Base-by-base conservation (phyloP, 2,797 vertebrate species). In the Oreochromis mossambicus region DNA sequence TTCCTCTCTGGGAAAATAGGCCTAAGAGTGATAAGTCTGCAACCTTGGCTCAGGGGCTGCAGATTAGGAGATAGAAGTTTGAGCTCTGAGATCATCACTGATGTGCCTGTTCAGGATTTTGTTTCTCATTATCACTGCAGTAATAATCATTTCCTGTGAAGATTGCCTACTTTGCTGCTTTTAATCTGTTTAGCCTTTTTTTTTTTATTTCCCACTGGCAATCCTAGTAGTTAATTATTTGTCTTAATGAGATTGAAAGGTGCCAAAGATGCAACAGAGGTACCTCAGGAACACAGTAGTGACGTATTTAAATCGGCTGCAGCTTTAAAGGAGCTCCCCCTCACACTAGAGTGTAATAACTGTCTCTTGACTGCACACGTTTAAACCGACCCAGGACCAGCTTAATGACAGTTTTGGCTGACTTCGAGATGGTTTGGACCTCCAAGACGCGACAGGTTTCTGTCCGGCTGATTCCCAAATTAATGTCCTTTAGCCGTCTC, bases 341-440 rank as follows among this genome's bases (percentile, higher is more conserved):
- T 77, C 68, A 63, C 85, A 80, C 88, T 24, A 2, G 8, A 46
- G 32, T 66, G 6, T 87, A 81, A 89, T 80, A 81, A 87, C 79
- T 11, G 41, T 61, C 21, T 85, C 34, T 58, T 80, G 24, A 75
- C 54, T 17, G 43, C 51, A 66, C 12, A 79, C 14, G 32, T 63
- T 78, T 81, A 81, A 76, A 46, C 75, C 8, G 15, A 86, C 85
- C 85, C 91, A 78, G 78, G 83, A 77, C 87, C 86, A 91, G 82
- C 90, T 87, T 93, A 94, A 94, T 95, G 94, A 95, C 90, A 91
- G 89, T 91, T 88, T 91, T 93, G 88, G 87, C 88, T 78, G 82
- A 83, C 86, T 86, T 81, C 66, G 8, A 43, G 76, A 83, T 86
- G 85, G 83, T 77, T 84, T 81, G 15, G 81, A 92, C 89, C 82